Percentiles rank a stretch among this genome's conserved stretches.
Evolutionary conservation across 2,888 invertebrate species (phyloP).

Genomic region (Pseudococcus jackbeardsleyi): DNA sequence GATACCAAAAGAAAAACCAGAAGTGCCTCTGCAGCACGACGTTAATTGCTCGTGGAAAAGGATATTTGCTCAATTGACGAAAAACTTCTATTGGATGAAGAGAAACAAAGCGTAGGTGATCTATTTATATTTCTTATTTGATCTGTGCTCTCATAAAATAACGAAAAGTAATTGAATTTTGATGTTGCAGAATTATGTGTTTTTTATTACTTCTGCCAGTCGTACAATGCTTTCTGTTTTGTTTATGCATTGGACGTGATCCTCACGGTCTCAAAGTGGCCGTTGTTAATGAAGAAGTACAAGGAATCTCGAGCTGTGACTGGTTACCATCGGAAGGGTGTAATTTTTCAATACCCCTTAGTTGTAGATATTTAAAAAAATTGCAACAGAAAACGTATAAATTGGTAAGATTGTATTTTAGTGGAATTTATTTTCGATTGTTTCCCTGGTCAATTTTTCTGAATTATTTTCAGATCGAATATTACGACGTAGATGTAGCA

Average conservation of each 20-base stretch:
- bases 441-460: background rate
- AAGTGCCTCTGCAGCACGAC: conserved; percentile 67
- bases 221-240: conserved; percentile 88
- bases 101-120: conserved; percentile 68
- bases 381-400: conserved; percentile 78
- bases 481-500: conserved; percentile 76
- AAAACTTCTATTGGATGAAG: conserved; percentile 68
- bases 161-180: conserved; percentile 60
- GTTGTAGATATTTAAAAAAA: conserved; percentile 75
- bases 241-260: conserved; percentile 89
- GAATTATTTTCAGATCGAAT: conserved; percentile 71
- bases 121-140: background rate
- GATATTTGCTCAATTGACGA: conserved; percentile 67
- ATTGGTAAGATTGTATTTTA: conserved; percentile 73
- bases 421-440: background rate
- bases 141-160: background rate
- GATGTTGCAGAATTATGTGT: conserved; percentile 77
- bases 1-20: conserved; percentile 66
- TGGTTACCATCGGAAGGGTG: conserved; percentile 68
- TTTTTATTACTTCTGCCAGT: conserved; percentile 90
- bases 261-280: conserved; percentile 82
- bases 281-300: conserved; percentile 83
- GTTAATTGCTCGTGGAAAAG: conserved; percentile 66
- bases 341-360: conserved; percentile 69
- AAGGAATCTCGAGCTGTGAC: conserved; percentile 65